A percentile compares a stretch with the other conserved stretches of the same genome.
These are phyloP conservation scores for Drosophila ambigua DNA, from an alignment of 1,140 invertebrate species.

Conservation along the genomic window DNA sequence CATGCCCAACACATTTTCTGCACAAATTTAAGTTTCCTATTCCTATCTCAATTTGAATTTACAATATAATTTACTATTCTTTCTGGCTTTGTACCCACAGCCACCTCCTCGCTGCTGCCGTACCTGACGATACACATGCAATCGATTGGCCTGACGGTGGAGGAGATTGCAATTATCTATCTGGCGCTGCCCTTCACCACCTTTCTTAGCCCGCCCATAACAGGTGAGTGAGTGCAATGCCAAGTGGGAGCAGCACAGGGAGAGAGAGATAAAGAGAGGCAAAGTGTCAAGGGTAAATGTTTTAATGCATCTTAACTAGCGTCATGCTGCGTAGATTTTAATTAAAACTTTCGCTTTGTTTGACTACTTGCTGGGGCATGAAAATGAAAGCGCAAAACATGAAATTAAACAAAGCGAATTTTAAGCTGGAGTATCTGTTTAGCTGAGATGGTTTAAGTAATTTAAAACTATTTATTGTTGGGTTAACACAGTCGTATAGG, in stretches of 20 bases:
- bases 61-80: slow-evolving; percentile 13
- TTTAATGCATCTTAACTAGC: slow-evolving; percentile 47
- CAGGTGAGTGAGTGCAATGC: slow-evolving; percentile 85
- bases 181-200: slow-evolving; percentile 92
- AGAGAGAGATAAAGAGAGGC: not conserved
- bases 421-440: not conserved
- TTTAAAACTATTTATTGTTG: too few relatives aligned
- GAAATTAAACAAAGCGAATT: not conserved
- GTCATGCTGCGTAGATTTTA: slow-evolving; percentile 29
- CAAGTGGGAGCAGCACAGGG: not conserved
- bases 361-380: slow-evolving; percentile 1
- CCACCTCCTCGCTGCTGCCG: slow-evolving; percentile 91
- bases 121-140: slow-evolving; percentile 95
- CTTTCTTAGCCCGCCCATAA: slow-evolving; percentile 91
- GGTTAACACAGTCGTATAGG: too few relatives aligned
- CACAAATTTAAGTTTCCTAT: slow-evolving; percentile 16
- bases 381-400: not conserved
- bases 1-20: slow-evolving; percentile 4
- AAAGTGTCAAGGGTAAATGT: slow-evolving; percentile 1
- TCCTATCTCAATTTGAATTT: not conserved
- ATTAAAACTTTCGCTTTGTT: slow-evolving; percentile 48
- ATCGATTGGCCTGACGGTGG: slow-evolving; percentile 91
- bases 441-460: too few relatives aligned
- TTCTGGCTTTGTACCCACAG: slow-evolving; percentile 84
- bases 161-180: slow-evolving; percentile 93